Percentiles rank a stretch among this genome's conserved stretches.
These are phyloP conservation scores for Loriculus beryllinus DNA, from an alignment of 2,797 vertebrate genomes.

Conservation along the genomic window DNA sequence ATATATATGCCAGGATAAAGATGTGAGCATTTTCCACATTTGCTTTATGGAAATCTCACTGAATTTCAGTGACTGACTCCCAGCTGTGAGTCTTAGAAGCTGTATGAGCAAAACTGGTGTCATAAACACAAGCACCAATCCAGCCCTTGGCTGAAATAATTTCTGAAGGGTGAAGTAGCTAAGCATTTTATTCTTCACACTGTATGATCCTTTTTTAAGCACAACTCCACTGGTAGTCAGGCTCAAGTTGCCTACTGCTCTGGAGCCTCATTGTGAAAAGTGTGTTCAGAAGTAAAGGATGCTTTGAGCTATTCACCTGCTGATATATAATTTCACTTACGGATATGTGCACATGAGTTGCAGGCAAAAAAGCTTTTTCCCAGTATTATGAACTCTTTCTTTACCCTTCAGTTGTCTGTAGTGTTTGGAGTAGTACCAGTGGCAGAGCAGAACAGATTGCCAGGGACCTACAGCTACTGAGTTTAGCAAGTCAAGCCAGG, in stretches of 20 bases:
- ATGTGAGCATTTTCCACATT: background rate
- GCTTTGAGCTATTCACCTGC: background rate
- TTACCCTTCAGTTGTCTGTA: background rate
- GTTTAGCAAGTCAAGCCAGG: background rate
- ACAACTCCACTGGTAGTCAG: background rate
- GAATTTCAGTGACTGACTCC: rapidly evolving
- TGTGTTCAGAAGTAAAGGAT: background rate
- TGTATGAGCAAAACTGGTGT: background rate
- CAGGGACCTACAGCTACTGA: background rate
- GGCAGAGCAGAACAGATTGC: background rate
- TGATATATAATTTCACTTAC: background rate
- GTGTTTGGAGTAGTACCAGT: background rate
- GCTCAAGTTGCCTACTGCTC: background rate
- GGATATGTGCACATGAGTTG: background rate
- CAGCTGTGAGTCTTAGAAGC: background rate
- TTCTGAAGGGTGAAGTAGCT: background rate
- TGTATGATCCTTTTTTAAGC: background rate
- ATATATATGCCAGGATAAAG: background rate
- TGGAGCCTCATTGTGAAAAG: background rate
- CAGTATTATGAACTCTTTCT: background rate
- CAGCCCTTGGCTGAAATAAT: background rate
- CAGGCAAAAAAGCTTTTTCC: background rate
- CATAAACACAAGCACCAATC: background rate
- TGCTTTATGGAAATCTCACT: background rate
- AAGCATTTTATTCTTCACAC: background rate